A percentile compares a stretch with the other conserved stretches of the same genome.
Evolutionary conservation across 1,140 invertebrate genomes (phyloP).

Genomic region (Brachionus koreanus): DNA sequence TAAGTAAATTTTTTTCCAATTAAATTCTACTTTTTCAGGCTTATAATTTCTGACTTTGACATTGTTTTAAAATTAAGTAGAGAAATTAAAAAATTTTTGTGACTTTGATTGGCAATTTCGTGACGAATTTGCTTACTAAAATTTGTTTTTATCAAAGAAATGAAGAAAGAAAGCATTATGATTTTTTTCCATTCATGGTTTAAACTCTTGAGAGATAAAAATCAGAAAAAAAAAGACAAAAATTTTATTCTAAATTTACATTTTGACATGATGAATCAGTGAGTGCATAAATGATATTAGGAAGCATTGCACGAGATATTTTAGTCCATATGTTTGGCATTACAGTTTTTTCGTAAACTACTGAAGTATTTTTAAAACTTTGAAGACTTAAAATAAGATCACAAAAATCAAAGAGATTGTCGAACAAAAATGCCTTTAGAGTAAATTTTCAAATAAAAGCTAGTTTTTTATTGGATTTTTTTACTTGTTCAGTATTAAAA

Average conservation of each 20-base stretch:
- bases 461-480: neutral
- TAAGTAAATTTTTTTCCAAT: neutral
- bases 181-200: neutral
- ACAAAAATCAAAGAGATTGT: slow-evolving; percentile 22
- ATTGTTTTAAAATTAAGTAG: neutral
- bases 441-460: neutral
- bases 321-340: neutral
- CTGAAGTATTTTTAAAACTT: neutral
- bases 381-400: slow-evolving; percentile 1
- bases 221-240: neutral
- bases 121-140: neutral
- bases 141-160: neutral
- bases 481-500: neutral
- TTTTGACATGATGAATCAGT: neutral
- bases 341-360: neutral
- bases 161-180: neutral
- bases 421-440: slow-evolving; percentile 5
- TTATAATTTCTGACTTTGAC: neutral
- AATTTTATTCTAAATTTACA: neutral
- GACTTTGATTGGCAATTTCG: neutral
- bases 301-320: neutral
- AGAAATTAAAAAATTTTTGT: neutral
- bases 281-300: neutral
- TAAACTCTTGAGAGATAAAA: neutral
- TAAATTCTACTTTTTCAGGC: neutral